Base-by-base conservation (phyloP, 1,140 invertebrate species). In the Drosophila sp. region DNA sequence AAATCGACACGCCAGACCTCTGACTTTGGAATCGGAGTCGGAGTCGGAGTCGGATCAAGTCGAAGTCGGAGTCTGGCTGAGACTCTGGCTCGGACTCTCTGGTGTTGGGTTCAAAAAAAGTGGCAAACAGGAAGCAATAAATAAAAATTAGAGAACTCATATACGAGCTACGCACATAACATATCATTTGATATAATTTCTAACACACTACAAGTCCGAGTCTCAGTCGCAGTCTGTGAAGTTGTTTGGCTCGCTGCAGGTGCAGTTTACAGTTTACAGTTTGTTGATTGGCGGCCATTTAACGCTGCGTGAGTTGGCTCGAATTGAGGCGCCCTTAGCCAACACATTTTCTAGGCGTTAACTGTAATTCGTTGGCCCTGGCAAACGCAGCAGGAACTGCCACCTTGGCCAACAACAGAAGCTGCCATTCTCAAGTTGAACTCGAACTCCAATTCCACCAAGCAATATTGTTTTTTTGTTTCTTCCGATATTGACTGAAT, bases 171-270 rank as follows among this genome's bases (percentile, higher is more conserved):
- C 62, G 43, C 46, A 41, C 56, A 72, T 53, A 86, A 78, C 82
- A 82, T 87, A 87, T 87, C 72, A 87, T 87, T 89, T 87, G 75
- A 74, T 82, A 87, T 78, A 65, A 89, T 87, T 87, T 89, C 82
- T 87, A 89, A 87, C 75, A 74, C 73, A 34, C 34, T 59, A 57
- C 38, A 58, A 41, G 7, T 34, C 38, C 21, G 25, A 9, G 38
- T 46, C 1, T 34, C 48, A 14, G 21, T 38, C 5, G n/a, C 0
- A n/a, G 43, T 38, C 62, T 46, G 18, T 38, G 25, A 11, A 34
- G 25, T 21, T 21, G 18, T 54, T 18, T 61, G 46, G 50, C 13
- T 45, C 38, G 34, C 79, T 84, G 81, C 81, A 87, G 81, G 75
- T 87, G 82, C 82, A 82, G 67, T 48, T 58, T 40, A 27, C 48